phyloP scores from a whole-genome alignment of 2,113 vertebrate species.

The Lanius collurio region DNA sequence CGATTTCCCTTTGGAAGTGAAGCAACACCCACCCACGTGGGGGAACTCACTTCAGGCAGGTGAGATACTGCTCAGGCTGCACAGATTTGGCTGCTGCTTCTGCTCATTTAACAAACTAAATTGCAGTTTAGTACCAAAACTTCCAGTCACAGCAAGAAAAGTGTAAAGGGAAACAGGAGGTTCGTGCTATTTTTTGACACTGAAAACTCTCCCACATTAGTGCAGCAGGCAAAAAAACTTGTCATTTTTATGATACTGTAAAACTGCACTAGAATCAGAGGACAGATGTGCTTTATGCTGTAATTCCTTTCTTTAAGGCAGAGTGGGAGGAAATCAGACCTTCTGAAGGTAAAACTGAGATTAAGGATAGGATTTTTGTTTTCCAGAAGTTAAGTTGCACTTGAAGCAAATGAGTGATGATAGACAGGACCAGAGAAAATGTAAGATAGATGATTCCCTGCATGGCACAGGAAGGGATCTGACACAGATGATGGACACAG shows the following conservation, averaged over 20 bases:
- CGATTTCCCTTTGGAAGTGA: neutral
- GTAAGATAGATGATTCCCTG: neutral
- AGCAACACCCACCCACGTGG: neutral
- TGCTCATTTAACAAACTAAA: neutral
- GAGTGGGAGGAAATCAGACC: neutral
- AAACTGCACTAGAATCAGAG: neutral
- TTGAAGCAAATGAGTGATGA: neutral
- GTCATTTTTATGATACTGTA: constrained; percentile 10
- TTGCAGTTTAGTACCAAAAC: neutral
- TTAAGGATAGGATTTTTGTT: neutral
- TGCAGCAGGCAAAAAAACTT: neutral
- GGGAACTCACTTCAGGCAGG: neutral
- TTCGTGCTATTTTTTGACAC: neutral
- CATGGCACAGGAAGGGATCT: neutral
- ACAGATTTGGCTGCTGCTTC: neutral
- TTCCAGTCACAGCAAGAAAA: neutral
- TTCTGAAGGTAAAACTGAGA: neutral
- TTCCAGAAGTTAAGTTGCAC: neutral
- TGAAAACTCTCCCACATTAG: neutral
- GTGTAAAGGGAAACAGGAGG: neutral
- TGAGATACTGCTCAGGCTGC: neutral
- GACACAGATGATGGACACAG: neutral
- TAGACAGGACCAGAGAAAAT: neutral
- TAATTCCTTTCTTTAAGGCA: neutral
- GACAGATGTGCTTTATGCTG: neutral